phyloP scores from a whole-genome alignment of 2,888 invertebrate genomes.

The Nebria brevicollis region DNA sequence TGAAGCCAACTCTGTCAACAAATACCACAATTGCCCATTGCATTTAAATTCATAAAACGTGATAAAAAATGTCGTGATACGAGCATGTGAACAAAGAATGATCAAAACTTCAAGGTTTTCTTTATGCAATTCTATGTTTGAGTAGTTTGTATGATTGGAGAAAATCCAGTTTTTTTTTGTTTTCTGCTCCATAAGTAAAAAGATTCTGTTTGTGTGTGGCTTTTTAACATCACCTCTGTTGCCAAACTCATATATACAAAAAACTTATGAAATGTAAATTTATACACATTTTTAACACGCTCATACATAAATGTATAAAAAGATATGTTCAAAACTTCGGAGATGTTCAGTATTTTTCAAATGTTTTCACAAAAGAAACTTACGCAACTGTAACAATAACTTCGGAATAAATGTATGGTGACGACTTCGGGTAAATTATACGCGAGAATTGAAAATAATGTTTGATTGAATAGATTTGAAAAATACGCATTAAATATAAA shows the following conservation, averaged over 20 bases:
- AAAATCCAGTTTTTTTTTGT: background rate
- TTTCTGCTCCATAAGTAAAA: background rate
- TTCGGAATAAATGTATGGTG: background rate
- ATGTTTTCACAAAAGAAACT: background rate
- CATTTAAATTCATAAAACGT: background rate
- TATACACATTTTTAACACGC: background rate
- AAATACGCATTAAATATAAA: too few species aligned
- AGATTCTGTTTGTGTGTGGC: background rate
- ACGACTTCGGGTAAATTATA: background rate
- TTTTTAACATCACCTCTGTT: background rate
- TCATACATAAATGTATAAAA: background rate
- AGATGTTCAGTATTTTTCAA: background rate
- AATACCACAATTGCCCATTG: background rate
- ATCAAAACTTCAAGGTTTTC: background rate
- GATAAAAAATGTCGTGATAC: background rate
- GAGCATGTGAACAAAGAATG: background rate
- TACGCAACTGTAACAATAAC: background rate
- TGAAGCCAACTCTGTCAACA: background rate
- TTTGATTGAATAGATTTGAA: background rate
- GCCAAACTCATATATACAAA: background rate
- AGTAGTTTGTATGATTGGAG: background rate
- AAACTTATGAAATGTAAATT: background rate
- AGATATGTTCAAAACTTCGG: background rate
- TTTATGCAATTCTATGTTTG: background rate
- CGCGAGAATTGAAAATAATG: background rate